Base-by-base conservation (phyloP, 2,888 invertebrate species). In the Euplagia quadripunctaria region DNA sequence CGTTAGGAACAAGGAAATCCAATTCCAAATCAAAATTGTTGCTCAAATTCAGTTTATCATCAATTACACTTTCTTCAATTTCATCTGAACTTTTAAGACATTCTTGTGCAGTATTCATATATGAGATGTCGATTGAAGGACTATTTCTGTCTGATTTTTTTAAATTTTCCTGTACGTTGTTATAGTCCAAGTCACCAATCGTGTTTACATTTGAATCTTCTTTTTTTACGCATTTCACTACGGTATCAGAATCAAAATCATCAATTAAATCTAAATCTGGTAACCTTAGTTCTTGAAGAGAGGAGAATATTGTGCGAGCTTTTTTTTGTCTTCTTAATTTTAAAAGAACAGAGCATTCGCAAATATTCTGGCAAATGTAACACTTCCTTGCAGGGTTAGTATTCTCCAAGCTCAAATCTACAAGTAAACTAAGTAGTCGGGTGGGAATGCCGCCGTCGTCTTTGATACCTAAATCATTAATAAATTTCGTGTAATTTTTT, bases 381-480 rank as follows among this genome's bases (percentile, higher is more conserved):
- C 96, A 96, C 52, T 80, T 87, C 73, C 86, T 90, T 0, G 68
- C 79, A 14, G 75, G 72, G 49, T 84, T 91, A 1, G 91, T 89
- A 73, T 92, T 92, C 75, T 96, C 92, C 58, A 94, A 79, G 75
- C 91, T 95, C 42, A 96, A 84, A 83, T 96, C 96, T 1, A 96
- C 94, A n/a, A 96, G 86, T 76, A 96, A 85, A 75, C 94, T 93
- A 1, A 96, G 89, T 9, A 94, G 76, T 64, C 84, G 84, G 0
- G 94, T 93, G 12, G 96, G 89, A 64, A 95, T 82, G 70, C 86
- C 90, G 46, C 90, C 92, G 78, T 93, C 89, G 69, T 90, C 90
- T 82, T 93, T 90, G 16, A 96, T 88, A 0, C 94, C 91, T 73
- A 94, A 83, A 79, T 95, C 94, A 76, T 90, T 93, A 20, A 94